Evolutionary conservation across 2,113 vertebrate species (phyloP).

Genomic region (Lepus americanus): DNA sequence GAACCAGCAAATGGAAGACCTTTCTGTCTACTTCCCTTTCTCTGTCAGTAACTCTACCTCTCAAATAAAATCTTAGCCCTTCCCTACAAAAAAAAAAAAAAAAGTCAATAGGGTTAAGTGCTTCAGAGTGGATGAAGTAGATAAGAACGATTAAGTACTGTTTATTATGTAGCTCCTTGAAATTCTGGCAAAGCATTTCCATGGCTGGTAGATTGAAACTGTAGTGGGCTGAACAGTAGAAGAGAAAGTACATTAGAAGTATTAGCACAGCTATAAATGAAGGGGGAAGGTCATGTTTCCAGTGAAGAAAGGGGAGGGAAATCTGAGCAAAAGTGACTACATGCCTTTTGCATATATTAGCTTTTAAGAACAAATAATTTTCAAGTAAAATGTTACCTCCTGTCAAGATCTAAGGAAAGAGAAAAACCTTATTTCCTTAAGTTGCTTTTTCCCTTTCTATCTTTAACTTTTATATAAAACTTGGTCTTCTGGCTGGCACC

Average conservation of each 20-base stretch:
- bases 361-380: slow-evolving; percentile 50
- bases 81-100: too few species aligned
- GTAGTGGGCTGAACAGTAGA: not conserved
- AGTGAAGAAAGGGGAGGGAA: not conserved
- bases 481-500: slow-evolving; percentile 51
- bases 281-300: not conserved
- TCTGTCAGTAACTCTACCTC: too few species aligned
- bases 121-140: not conserved
- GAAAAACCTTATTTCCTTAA: slow-evolving; percentile 30
- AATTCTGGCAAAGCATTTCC: not conserved
- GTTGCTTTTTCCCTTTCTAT: slow-evolving; percentile 60
- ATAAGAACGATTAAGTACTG: not conserved
- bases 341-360: not conserved
- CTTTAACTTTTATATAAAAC: slow-evolving; percentile 64
- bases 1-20: too few species aligned
- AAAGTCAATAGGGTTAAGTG: not conserved
- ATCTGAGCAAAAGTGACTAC: not conserved
- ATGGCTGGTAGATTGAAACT: not conserved
- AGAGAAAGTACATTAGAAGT: not conserved
- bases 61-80: too few species aligned
- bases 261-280: not conserved
- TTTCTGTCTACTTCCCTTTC: too few species aligned
- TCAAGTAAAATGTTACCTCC: slow-evolving; percentile 28
- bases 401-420: slow-evolving; percentile 16
- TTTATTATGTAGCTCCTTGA: not conserved